phyloP scores from a whole-genome alignment of 2,113 vertebrate genomes.

The Cygnus buccinator region DNA sequence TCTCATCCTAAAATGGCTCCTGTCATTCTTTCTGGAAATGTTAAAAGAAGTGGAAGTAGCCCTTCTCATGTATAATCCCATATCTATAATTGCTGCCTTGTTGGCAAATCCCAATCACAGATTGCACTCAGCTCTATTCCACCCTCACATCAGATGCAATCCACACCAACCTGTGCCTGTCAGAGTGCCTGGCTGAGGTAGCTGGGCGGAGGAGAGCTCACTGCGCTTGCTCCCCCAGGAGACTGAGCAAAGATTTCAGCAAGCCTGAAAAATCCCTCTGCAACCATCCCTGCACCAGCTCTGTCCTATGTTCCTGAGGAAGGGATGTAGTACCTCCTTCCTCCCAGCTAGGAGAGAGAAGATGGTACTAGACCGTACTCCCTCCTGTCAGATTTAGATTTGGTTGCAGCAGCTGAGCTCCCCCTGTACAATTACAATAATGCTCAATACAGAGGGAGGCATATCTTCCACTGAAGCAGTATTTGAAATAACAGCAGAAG shows the following conservation, averaged over 20 bases:
- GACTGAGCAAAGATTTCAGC: neutral
- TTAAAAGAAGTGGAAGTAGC: neutral
- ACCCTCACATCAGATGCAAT: slow-evolving; percentile 58
- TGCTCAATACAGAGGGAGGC: accelerated
- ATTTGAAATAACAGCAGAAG: neutral
- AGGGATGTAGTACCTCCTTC: neutral
- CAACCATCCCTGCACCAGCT: neutral
- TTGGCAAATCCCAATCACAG: slow-evolving; percentile 38
- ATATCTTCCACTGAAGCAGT: neutral
- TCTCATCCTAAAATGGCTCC: neutral
- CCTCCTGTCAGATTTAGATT: neutral
- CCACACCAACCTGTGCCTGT: slow-evolving; percentile 17
- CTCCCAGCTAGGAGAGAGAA: neutral
- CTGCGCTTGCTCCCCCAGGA: neutral
- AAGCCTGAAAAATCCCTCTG: neutral
- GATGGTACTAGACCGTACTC: neutral
- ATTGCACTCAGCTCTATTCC: slow-evolving; percentile 21
- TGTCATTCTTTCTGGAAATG: neutral
- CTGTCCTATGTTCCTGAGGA: neutral
- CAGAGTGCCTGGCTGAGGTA: neutral
- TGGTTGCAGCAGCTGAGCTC: neutral
- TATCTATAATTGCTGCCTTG: slow-evolving; percentile 35
- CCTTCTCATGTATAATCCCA: neutral
- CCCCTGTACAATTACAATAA: neutral
- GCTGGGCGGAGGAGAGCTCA: neutral